Evolutionary conservation across 2,888 invertebrate species (phyloP), one percentile per base, ranked within the genome.

Genomic region (Apocheima hispidaria): DNA sequence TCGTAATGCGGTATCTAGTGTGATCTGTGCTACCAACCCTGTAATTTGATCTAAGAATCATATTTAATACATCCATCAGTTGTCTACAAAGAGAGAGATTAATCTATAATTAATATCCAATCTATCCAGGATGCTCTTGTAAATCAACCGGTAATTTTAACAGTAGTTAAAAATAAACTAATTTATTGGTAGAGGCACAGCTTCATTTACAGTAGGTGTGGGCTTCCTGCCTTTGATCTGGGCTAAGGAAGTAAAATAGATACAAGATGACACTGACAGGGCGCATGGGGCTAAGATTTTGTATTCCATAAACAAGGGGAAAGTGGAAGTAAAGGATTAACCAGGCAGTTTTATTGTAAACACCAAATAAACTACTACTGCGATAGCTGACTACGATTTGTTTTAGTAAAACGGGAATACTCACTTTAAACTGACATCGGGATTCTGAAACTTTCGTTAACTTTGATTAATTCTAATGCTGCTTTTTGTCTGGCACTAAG

Each of bases 191-290:
- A 35, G 12, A n/a, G 26, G 2, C 14, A 14, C 14, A 43, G 43
- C 4, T 26, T 43, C 14, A 14, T 2, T 14, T 3, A 14, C 16
- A 44, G 43, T 26, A 14, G 16, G 26, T 44, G 3, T n/a, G 43
- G 26, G 40, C 14, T 41, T 52, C 51, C 51, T 52, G 51, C 35
- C 48, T 56, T 16, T 64, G 21, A 28, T 54, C 57, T 57, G 18
- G n/a, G 5, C 5, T n/a, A 5, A 35, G 35, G 23, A 38, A 57
- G 60, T 38, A 44, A 44, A 51, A 33, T 20, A 16, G 26, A 9
- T 26, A 16, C 26, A 14, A 41, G 26, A 40, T 18, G 26, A 44
- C 43, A 26, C 6, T 44, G 43, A 44, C 43, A 21, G 9, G 21
- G n/a, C n/a, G 43, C 26, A 26, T 9, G 21, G 40, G 21, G 43